A percentile compares a stretch with the other conserved stretches of the same genome.
These are phyloP conservation scores for Meriones unguiculatus DNA, from an alignment of 2,113 vertebrate species.

Conservation along the genomic window DNA sequence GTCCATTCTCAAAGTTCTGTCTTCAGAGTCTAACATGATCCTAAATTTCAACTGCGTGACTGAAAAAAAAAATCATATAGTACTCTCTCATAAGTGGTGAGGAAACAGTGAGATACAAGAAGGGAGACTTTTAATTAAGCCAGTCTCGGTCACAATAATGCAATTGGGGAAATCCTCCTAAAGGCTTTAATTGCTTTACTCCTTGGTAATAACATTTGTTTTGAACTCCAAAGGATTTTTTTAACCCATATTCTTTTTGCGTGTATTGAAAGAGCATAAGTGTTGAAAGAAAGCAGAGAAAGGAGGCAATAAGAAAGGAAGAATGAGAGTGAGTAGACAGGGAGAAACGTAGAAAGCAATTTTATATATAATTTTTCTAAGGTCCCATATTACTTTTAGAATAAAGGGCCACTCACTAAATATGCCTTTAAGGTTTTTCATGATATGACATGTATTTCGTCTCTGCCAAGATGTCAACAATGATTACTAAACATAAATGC, in stretches of 20 bases:
- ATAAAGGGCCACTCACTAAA: neutral
- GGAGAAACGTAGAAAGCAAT: neutral
- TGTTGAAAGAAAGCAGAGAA: neutral
- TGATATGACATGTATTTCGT: neutral
- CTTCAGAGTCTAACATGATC: neutral
- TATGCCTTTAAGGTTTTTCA: neutral
- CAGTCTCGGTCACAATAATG: neutral
- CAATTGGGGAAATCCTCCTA: constrained; percentile 5
- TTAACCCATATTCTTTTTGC: neutral
- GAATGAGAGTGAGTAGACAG: rapidly evolving
- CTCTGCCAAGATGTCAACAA: neutral
- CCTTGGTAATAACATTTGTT: constrained; percentile 40
- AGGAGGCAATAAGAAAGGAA: neutral
- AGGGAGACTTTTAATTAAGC: neutral
- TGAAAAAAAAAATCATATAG: neutral
- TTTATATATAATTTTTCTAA: neutral
- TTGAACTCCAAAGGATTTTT: neutral
- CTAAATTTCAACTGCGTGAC: neutral
- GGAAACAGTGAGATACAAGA: neutral
- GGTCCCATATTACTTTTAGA: neutral
- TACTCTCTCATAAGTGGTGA: neutral
- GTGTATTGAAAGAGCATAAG: neutral
- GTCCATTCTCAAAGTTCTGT: neutral
- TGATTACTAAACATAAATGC: constrained; percentile 19
- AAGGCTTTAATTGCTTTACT: neutral